Percentiles rank a stretch among this genome's conserved stretches.
phyloP scores from a whole-genome alignment of 1,140 invertebrate genomes.

The Drosophila pectinifera region DNA sequence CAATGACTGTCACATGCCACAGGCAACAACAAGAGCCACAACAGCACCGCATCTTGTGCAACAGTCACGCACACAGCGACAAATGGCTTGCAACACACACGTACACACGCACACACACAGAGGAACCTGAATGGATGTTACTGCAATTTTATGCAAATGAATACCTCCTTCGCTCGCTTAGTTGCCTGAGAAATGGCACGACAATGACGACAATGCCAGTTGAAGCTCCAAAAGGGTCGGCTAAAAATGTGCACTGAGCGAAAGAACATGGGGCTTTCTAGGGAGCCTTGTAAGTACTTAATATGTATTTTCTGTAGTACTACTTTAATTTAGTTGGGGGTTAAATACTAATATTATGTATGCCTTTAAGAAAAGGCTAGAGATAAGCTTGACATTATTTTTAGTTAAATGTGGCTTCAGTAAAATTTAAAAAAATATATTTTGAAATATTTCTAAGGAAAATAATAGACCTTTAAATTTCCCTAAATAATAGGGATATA shows the following conservation, averaged over 20 bases:
- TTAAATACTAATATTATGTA: no score
- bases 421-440: no score
- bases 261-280: not conserved
- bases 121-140: conserved; percentile 29
- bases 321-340: no score
- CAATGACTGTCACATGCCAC: conserved; percentile 35
- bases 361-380: no score
- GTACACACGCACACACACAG: not conserved
- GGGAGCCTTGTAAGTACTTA: no score
- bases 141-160: conserved; percentile 50
- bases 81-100: not conserved
- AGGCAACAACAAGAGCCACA: conserved; percentile 5
- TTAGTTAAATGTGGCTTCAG: no score
- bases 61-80: conserved; percentile 34
- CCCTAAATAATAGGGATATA: no score
- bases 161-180: conserved; percentile 30
- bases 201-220: conserved; percentile 33
- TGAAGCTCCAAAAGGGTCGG: not conserved
- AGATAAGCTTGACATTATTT: no score
- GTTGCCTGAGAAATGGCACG: conserved; percentile 43
- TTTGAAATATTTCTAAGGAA: no score
- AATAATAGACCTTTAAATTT: no score
- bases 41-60: conserved; percentile 34
- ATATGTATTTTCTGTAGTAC: no score
- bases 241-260: conserved; percentile 1